Evolutionary conservation across 2,797 vertebrate genomes (phyloP).

Genomic region (Triplophysa yarkandensis): DNA sequence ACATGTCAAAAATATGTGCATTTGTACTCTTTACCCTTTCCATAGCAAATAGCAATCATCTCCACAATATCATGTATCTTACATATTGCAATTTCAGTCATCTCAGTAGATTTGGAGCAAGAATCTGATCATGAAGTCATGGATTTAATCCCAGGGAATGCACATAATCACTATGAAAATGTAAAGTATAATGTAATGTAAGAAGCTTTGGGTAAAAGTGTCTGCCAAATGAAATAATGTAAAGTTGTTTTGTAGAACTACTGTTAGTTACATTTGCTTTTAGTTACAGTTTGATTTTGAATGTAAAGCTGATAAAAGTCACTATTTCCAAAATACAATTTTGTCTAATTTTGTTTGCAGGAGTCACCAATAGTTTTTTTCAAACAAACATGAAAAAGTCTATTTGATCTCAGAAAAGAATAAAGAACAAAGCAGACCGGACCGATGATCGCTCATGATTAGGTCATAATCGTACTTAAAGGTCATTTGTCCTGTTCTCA

Average conservation of each 20-base stretch:
- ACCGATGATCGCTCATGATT: neutral
- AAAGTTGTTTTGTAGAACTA: too few species aligned
- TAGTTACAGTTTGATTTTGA: neutral
- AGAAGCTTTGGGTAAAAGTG: too few species aligned
- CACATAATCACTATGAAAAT: too few species aligned
- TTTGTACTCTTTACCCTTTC: too few species aligned
- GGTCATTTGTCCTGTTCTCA: constrained; percentile 63
- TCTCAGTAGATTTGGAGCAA: neutral
- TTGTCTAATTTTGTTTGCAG: neutral
- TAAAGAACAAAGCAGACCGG: constrained; percentile 22
- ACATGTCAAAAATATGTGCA: too few species aligned
- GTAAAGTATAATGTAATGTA: too few species aligned
- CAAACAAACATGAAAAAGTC: constrained; percentile 49
- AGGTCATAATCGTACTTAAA: constrained; percentile 62
- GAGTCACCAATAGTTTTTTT: constrained; percentile 15
- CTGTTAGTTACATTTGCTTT: neutral
- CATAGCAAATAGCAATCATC: too few species aligned
- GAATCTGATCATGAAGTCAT: neutral
- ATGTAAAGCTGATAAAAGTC: neutral
- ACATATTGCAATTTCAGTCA: neutral
- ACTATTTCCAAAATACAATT: neutral
- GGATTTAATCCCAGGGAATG: too few species aligned
- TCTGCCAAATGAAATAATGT: too few species aligned
- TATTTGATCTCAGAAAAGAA: constrained; percentile 20
- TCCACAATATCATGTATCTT: neutral